Base-by-base conservation (phyloP, 2,113 vertebrate genomes). In the Dipodomys ordii region DNA sequence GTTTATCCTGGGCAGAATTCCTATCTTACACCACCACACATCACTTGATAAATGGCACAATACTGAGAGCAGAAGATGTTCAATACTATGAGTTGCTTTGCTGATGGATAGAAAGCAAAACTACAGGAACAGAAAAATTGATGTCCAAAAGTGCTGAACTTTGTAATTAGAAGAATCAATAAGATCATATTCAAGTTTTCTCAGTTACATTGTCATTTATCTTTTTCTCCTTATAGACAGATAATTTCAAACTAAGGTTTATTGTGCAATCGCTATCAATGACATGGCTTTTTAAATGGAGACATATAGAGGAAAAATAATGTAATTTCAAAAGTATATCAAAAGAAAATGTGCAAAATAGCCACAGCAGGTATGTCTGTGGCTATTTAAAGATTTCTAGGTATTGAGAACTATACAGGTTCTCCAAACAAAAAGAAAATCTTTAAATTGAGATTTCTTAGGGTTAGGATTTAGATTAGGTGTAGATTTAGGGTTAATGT, bases 271-370 rank as follows among this genome's bases (percentile, higher is more conserved):
- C 27, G 95, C 82, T 25, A 77, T 96, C 90, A 81, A 73, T 80
- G 94, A 67, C 46, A 16, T 88, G 23, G 67, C 15, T 44, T 60
- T 92, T 60, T 91, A 93, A 68, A 82, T 93, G 20, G 92, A 19
- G 53, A 16, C 53, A 57, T 57, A 57, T 57, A 15, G 15, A 44
- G 49, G 27, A 77, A 82, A 77, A 96, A 79, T 49, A 72, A 32
- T 92, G 28, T 76, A 62, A 90, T 91, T 94, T 65, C 49, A 62
- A 86, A 95, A 87, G 5, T 39, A 39, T 92, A 96, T 95, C 71
- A 96, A 90, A 96, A 84, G 74, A 96, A 86, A 97, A 96, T 73
- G 49, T 57, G 68, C n/a, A 96, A 97, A 92, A 96, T 4, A 88
- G 73, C 78, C 62, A 97, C 86, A 80, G 28, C 2, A 32, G 30